Conservation (phyloP, 1,140 invertebrate genomes). For the Achroia grisella region DNA sequence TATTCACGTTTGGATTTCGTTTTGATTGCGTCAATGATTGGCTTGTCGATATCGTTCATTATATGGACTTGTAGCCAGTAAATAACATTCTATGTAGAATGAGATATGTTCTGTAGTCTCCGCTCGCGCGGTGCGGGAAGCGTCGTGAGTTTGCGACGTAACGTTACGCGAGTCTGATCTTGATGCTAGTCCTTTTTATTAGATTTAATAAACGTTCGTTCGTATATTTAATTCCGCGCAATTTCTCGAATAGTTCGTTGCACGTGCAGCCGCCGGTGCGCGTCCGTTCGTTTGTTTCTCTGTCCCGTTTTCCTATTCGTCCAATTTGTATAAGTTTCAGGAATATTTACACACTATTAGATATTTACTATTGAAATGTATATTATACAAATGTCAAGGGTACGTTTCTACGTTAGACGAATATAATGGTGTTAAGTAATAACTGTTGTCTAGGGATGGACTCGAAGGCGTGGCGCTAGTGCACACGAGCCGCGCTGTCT, state of each 20-base stretch:
- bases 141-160: too few relatives aligned
- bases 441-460: conserved; percentile 15
- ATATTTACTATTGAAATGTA: conserved; percentile 7
- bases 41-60: too few relatives aligned
- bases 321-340: conserved; percentile 12
- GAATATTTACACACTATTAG: neutral
- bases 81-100: too few relatives aligned
- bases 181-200: conserved; percentile 44
- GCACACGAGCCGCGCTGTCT: too few relatives aligned
- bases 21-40: too few relatives aligned
- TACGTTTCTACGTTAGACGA: conserved; percentile 38
- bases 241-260: conserved; percentile 29
- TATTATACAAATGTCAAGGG: conserved; percentile 24
- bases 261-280: conserved; percentile 4
- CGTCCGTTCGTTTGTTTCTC: conserved; percentile 5
- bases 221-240: conserved; percentile 11
- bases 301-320: conserved; percentile 17
- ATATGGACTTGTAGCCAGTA: too few relatives aligned
- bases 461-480: too few relatives aligned
- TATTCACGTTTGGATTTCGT: too few relatives aligned
- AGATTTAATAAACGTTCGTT: conserved; percentile 22
- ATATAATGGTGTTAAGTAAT: conserved; percentile 25
- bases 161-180: conserved; percentile 44
- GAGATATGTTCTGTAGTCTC: too few relatives aligned
- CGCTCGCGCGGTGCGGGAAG: too few relatives aligned